Conservation (phyloP, 2,113 vertebrate genomes). For the Oenanthe oenanthe region DNA sequence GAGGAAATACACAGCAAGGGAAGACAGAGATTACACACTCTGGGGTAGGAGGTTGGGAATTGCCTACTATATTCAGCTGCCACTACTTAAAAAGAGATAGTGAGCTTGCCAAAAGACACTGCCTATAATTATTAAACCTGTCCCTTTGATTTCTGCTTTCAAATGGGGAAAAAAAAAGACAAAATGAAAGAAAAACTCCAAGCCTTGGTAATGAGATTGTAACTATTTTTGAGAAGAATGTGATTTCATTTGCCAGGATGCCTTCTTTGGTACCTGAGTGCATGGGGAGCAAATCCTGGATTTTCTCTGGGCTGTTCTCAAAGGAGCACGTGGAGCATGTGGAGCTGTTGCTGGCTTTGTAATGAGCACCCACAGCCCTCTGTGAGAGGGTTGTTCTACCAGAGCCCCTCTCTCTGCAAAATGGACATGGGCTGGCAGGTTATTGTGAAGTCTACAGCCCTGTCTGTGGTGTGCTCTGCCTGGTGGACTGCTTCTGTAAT, state of each 20-base stretch:
- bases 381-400: neutral
- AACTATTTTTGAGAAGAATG: neutral
- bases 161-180: neutral
- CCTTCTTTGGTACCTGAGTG: neutral
- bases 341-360: neutral
- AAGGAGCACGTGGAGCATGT: neutral
- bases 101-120: neutral
- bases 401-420: neutral
- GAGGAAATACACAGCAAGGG: neutral
- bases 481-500: neutral
- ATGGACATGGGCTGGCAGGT: neutral
- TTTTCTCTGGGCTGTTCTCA: neutral
- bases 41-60: slow-evolving; percentile 6
- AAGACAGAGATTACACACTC: neutral
- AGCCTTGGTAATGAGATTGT: accelerated
- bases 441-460: neutral
- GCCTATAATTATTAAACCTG: neutral
- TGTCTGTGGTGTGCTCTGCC: neutral
- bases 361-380: neutral
- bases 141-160: slow-evolving; percentile 18
- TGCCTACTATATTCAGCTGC: slow-evolving; percentile 24
- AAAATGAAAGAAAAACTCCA: neutral
- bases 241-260: neutral
- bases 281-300: neutral
- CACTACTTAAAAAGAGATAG: neutral